Evolutionary conservation across 2,113 vertebrate genomes (phyloP).

Genomic region (Dicrurus megarhynchus): DNA sequence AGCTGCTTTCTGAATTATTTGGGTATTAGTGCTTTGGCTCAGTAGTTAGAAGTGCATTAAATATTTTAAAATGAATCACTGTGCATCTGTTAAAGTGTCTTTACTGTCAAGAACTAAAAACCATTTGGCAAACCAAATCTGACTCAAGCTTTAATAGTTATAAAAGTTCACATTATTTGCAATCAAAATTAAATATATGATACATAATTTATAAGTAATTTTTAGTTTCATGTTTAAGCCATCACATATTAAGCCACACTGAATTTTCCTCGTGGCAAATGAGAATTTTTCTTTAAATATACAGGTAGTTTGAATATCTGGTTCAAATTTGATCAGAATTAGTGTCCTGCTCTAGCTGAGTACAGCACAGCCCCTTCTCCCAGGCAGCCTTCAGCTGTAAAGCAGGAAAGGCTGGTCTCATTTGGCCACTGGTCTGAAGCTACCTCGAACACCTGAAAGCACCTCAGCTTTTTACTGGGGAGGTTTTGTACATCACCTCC

Average conservation of each 20-base stretch:
- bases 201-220: not conserved
- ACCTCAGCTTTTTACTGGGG: not conserved
- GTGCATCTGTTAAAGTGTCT: not conserved
- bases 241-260: not conserved
- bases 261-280: not conserved
- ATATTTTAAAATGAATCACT: not conserved
- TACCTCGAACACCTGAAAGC: not conserved
- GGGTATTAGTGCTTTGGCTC: not conserved
- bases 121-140: not conserved
- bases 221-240: not conserved
- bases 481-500: not conserved
- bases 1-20: not conserved
- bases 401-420: not conserved
- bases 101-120: not conserved
- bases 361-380: not conserved
- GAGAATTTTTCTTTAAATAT: not conserved
- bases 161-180: not conserved
- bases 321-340: not conserved
- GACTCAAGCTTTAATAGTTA: not conserved
- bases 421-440: not conserved
- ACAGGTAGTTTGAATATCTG: not conserved
- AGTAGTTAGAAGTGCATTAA: not conserved
- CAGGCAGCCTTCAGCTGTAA: not conserved
- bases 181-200: not conserved
- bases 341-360: not conserved